Percentiles rank a stretch among this genome's conserved stretches.
Evolutionary conservation across 2,888 invertebrate species (phyloP).

Genomic region (Notodonta ziczac): DNA sequence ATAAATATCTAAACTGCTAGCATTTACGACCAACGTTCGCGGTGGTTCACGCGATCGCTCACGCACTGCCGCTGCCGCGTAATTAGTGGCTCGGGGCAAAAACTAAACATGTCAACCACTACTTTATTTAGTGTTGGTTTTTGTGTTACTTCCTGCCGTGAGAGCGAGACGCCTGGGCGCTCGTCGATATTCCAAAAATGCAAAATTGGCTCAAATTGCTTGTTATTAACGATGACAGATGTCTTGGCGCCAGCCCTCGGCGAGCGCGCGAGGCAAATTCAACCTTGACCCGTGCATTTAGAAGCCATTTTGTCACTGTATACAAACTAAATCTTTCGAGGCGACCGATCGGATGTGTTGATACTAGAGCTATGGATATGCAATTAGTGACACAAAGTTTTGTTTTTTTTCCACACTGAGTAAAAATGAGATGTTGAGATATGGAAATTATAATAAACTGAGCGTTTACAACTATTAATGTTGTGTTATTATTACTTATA

Average conservation of each 20-base stretch:
- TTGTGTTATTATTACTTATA: too few relatives aligned
- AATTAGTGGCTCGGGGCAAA: conserved; percentile 69
- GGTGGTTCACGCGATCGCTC: conserved; percentile 67
- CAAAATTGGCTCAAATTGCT: conserved; percentile 83
- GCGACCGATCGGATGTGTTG: conserved; percentile 77
- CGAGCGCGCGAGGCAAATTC: conserved; percentile 27
- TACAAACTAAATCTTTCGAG: conserved; percentile 44
- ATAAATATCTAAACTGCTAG: conserved; percentile 81
- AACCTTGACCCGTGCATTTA: conserved; percentile 38
- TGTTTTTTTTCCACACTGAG: conserved; percentile 42
- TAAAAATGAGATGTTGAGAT: conserved; percentile 51
- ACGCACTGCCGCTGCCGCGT: conserved; percentile 64
- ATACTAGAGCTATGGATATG: conserved; percentile 76
- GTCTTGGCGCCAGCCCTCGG: conserved; percentile 75
- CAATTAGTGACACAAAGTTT: conserved; percentile 75
- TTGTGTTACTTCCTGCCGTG: conserved; percentile 77
- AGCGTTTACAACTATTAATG: conserved; percentile 22
- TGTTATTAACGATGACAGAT: conserved; percentile 84
- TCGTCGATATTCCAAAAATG: conserved; percentile 78
- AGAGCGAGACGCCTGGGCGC: conserved; percentile 75
- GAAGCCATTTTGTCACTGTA: conserved; percentile 36
- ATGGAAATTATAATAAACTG: conserved; percentile 27
- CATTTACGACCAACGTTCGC: conserved; percentile 74
- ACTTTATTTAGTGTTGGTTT: conserved; percentile 78
- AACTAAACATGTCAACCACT: conserved; percentile 76